Evolutionary conservation across 2,888 invertebrate species (phyloP).

Genomic region (Protodeltote pygarga): DNA sequence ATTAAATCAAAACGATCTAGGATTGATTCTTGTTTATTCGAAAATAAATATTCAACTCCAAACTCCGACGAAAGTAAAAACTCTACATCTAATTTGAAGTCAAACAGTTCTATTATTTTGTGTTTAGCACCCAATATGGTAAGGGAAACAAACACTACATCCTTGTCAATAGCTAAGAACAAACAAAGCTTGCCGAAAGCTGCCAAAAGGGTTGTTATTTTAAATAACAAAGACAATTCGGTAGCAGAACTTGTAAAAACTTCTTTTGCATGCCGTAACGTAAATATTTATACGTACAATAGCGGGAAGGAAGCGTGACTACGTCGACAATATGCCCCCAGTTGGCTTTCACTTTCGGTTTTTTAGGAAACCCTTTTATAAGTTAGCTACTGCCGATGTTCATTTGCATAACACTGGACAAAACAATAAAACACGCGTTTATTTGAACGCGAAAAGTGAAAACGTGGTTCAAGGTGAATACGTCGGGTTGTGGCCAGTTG

Average conservation of each 20-base stretch:
- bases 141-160: constrained; percentile 48
- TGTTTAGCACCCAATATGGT: constrained; percentile 43
- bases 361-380: constrained; percentile 81
- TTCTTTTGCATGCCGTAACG: constrained; percentile 81
- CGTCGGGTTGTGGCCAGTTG: constrained; percentile 68
- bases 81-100: constrained; percentile 5
- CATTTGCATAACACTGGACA: constrained; percentile 83
- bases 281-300: constrained; percentile 83
- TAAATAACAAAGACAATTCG: constrained; percentile 80
- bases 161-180: constrained; percentile 62
- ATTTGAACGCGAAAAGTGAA: constrained; percentile 83
- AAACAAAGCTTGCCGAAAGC: constrained; percentile 69
- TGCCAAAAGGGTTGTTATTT: constrained; percentile 80
- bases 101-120: constrained; percentile 33
- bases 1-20: background rate
- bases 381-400: constrained; percentile 74
- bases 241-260: constrained; percentile 82
- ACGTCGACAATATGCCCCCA: constrained; percentile 74
- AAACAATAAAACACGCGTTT: constrained; percentile 76
- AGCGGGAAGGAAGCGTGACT: constrained; percentile 75
- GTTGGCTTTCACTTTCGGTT: constrained; percentile 83
- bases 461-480: constrained; percentile 77
- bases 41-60: background rate
- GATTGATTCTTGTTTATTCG: background rate
- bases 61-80: constrained; percentile 21